A percentile compares a stretch with the other conserved stretches of the same genome.
Evolutionary conservation across 2,888 invertebrate genomes (phyloP).

Genomic region (Spodoptera littoralis): DNA sequence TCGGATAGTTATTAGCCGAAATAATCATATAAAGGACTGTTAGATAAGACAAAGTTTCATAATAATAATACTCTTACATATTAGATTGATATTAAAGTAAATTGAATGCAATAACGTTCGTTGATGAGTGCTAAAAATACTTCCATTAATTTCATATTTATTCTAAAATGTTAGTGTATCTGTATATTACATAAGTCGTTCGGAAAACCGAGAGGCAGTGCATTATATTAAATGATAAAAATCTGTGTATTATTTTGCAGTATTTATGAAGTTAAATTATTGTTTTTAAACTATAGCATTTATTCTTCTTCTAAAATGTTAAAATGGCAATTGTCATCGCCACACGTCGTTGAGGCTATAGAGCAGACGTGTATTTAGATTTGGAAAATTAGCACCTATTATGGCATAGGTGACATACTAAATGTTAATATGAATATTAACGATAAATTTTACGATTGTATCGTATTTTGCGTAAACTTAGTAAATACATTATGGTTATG

Average conservation of each 20-base stretch:
- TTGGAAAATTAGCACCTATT: conserved; percentile 43
- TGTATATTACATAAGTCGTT: conserved; percentile 37
- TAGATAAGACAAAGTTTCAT: conserved; percentile 51
- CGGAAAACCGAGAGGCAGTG: conserved; percentile 19
- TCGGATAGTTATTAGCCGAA: conserved; percentile 15
- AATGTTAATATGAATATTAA: conserved; percentile 58
- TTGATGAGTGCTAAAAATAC: conserved; percentile 56
- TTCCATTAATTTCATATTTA: conserved; percentile 57
- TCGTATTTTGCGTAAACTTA: conserved; percentile 65
- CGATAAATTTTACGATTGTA: conserved; percentile 58
- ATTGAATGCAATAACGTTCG: conserved; percentile 52
- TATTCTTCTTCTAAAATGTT: conserved; percentile 53
- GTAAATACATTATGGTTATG: conserved; percentile 62
- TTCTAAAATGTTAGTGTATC: conserved; percentile 48
- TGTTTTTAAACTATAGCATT: conserved; percentile 52
- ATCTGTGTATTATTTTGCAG: conserved; percentile 48
- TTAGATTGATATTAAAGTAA: conserved; percentile 44
- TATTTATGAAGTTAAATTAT: conserved; percentile 50
- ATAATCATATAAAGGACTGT: conserved; percentile 53
- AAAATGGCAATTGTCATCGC: conserved; percentile 40
- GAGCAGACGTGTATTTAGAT: conserved; percentile 46
- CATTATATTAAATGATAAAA: conserved; percentile 38
- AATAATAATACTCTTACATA: conserved; percentile 47
- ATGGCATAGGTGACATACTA: conserved; percentile 54
- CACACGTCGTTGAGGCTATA: conserved; percentile 53